These are phyloP conservation scores for Lacanobia oleracea DNA, from an alignment of 2,888 invertebrate genomes.

Conservation along the genomic window DNA sequence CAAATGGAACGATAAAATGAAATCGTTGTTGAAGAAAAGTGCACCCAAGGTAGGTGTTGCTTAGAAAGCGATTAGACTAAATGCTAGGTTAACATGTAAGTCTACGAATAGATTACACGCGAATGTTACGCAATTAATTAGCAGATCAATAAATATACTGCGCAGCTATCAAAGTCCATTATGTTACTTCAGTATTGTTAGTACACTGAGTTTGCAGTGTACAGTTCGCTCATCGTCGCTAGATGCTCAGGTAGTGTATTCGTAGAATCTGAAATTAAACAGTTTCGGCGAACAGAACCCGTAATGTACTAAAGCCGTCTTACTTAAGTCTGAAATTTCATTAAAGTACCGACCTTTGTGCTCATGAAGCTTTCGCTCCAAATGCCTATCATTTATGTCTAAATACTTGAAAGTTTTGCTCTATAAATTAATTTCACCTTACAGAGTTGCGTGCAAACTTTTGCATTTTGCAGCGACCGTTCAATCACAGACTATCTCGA, in stretches of 20 bases:
- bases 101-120: slow-evolving; percentile 56
- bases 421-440: slow-evolving; percentile 14
- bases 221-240: slow-evolving; percentile 11
- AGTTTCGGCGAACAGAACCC: slow-evolving; percentile 22
- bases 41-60: slow-evolving; percentile 51
- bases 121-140: slow-evolving; percentile 55
- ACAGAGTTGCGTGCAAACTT: slow-evolving; percentile 24
- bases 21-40: slow-evolving; percentile 52
- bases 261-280: slow-evolving; percentile 29
- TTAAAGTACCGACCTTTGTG: slow-evolving; percentile 11
- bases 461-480: slow-evolving; percentile 27
- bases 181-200: neutral
- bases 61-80: slow-evolving; percentile 56
- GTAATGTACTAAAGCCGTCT: slow-evolving; percentile 12
- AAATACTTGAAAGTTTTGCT: slow-evolving; percentile 23
- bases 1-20: slow-evolving; percentile 61
- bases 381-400: slow-evolving; percentile 20
- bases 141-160: slow-evolving; percentile 55
- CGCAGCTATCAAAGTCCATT: slow-evolving; percentile 38
- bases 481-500: slow-evolving; percentile 44
- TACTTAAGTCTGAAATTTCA: slow-evolving; percentile 17
- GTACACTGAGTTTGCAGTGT: neutral
- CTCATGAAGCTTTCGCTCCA: slow-evolving; percentile 25
- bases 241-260: slow-evolving; percentile 1
- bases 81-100: slow-evolving; percentile 56